These are phyloP conservation scores for Mimachlamys varia DNA, from an alignment of 2,888 invertebrate species.

Conservation along the genomic window DNA sequence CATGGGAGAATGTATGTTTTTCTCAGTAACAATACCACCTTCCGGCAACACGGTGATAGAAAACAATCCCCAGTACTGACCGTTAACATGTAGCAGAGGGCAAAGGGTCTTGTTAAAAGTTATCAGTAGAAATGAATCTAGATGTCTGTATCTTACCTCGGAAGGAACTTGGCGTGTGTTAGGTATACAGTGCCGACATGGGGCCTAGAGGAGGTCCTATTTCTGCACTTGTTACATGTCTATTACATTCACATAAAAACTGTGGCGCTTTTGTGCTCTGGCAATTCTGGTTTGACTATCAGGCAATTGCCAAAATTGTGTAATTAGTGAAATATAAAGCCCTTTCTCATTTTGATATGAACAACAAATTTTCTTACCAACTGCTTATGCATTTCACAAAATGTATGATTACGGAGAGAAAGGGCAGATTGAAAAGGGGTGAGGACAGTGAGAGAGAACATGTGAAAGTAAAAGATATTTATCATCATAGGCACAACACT, in stretches of 20 bases:
- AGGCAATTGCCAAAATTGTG: not conserved
- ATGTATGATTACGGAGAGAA: not conserved
- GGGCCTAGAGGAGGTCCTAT: not conserved
- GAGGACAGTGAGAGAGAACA: too few species aligned
- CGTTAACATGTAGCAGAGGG: conserved; percentile 4
- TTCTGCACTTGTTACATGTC: not conserved
- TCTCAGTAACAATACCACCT: not conserved
- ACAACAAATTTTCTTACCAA: not conserved
- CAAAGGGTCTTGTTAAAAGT: not conserved
- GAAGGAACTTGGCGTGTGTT: conserved; percentile 3
- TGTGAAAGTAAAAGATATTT: too few species aligned
- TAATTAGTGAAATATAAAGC: too few species aligned
- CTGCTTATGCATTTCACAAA: conserved; percentile 5
- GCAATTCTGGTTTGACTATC: not conserved
- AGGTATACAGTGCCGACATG: not conserved
- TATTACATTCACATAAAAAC: not conserved
- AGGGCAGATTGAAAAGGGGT: too few species aligned
- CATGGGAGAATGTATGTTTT: not conserved
- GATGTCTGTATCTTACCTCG: not conserved
- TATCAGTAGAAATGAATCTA: conserved; percentile 7
- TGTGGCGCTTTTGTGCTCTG: not conserved
- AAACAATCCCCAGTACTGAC: not conserved
- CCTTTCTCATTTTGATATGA: not conserved
- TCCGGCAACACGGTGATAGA: not conserved
- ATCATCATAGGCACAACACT: too few species aligned